Evolutionary conservation across 2,797 vertebrate species (phyloP).

Genomic region (Alfaro cultratus): DNA sequence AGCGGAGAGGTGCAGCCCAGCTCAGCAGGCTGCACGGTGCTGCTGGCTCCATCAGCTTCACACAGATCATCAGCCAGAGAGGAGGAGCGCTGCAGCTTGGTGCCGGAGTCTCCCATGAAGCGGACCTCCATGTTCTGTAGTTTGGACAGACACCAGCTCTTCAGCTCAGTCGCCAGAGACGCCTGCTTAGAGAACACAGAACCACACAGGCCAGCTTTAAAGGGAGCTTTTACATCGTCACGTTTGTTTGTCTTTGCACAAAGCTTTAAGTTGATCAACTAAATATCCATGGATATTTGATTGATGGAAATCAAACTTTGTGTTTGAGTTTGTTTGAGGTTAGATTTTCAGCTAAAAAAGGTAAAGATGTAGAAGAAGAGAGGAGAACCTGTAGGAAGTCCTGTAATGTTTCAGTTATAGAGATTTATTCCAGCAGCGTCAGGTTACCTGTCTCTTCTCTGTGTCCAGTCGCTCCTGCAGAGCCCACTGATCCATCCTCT

Average conservation of each 20-base stretch:
- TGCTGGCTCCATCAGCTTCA: slow-evolving; percentile 56
- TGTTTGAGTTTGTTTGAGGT: not conserved
- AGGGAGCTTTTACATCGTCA: not conserved
- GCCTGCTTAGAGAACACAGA: slow-evolving; percentile 74
- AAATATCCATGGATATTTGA: not conserved
- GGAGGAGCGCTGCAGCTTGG: slow-evolving; percentile 46
- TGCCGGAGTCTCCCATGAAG: slow-evolving; percentile 82
- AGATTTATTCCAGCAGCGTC: not conserved
- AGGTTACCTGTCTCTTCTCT: slow-evolving; percentile 88
- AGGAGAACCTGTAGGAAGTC: not conserved
- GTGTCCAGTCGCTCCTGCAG: slow-evolving; percentile 83
- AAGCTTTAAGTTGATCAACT: not conserved
- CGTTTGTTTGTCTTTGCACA: not conserved
- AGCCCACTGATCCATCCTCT: slow-evolving; percentile 86
- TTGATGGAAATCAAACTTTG: not conserved
- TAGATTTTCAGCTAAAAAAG: not conserved
- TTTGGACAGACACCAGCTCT: slow-evolving; percentile 94
- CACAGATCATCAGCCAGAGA: slow-evolving; percentile 80
- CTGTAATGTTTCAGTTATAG: not conserved
- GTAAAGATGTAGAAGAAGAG: not conserved
- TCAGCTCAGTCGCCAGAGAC: slow-evolving; percentile 90
- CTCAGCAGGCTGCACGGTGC: slow-evolving; percentile 12
- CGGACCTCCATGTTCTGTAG: slow-evolving; percentile 91
- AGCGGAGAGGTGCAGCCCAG: slow-evolving; percentile 5
- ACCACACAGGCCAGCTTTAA: not conserved